Evolutionary conservation across 23 tunicate species (phyloP), one percentile per base, ranked within the genome.

Genomic region (Phallusia fumigata): DNA sequence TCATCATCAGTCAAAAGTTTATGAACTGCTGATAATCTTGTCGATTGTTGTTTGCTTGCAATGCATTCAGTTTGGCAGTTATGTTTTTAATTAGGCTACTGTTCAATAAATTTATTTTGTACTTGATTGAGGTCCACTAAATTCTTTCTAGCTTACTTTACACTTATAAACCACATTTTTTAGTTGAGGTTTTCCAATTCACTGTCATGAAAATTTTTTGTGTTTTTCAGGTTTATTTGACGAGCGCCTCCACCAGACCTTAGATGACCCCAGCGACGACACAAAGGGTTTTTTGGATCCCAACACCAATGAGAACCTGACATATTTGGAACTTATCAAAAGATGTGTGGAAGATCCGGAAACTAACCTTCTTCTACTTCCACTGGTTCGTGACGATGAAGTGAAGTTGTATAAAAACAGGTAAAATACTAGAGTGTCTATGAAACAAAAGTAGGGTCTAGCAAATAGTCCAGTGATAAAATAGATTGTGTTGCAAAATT

Each of bases 261-360:
- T 96, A 16, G 93, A 93, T 50, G 97, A 93, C 36, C 97, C 97
- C 0, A 79, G 73, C 53, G 97, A 93, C 86, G 97, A 93, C 79
- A 93, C 97, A 36, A 93, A 93, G 35, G 97, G 99, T 5, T 96
- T 96, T 76, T 77, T 96, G 73, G 99, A 96, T 76, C 99, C 99
- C 24, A 96, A 96, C 87, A 96, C 99, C 3, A 83, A 79, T 8
- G 96, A 96, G 51, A 96, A 96, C 40, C 81, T 96, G 76, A 96
- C 96, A 22, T 96, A 96, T 51, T 58, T 88, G 31, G 99, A 96
- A 75, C 83, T 96, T 36, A 85, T 96, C 51, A 86, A 96, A 44
- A 76, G 96, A 53, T 91, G 99, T 75, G 86, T 96, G 18, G 84
- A 65, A n/a, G 99, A 96, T 58, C 87, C 88, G 34, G 93, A 88